phyloP scores from a whole-genome alignment of 1,140 invertebrate species.

The Drosophila virilis region DNA sequence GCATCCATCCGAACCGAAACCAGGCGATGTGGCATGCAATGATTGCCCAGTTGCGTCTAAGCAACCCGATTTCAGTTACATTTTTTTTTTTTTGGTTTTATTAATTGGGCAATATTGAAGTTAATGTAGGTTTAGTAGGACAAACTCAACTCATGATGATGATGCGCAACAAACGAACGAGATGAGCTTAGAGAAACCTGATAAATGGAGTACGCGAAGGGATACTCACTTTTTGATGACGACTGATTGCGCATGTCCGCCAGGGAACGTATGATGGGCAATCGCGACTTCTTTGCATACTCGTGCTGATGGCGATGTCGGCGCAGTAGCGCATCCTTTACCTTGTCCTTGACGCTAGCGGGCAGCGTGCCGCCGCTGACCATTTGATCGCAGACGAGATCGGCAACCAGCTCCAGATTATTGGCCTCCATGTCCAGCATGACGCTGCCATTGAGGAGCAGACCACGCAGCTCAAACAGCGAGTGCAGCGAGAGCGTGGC shows the following conservation, averaged over 20 bases:
- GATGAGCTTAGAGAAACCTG: conserved; percentile 55
- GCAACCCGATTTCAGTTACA: conserved; percentile 23
- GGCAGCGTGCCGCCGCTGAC: conserved; percentile 91
- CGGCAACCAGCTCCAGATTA: conserved; percentile 93
- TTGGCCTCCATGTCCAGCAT: conserved; percentile 95
- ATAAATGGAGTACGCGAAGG: neutral
- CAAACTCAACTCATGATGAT: conserved; percentile 46
- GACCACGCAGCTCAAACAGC: conserved; percentile 93
- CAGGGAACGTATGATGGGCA: conserved; percentile 97
- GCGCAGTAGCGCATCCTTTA: conserved; percentile 94
- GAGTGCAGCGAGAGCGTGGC: conserved; percentile 96
- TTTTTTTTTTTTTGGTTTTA: neutral
- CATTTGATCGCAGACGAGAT: conserved; percentile 96
- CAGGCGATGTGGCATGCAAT: conserved; percentile 64
- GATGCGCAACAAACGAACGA: conserved; percentile 60
- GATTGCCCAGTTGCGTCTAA: conserved; percentile 70
- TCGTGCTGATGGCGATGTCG: conserved; percentile 98
- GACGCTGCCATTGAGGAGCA: conserved; percentile 95
- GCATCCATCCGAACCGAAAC: conserved; percentile 65
- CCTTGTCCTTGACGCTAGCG: conserved; percentile 91
- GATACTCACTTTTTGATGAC: conserved; percentile 95
- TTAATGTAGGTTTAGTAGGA: conserved; percentile 65
- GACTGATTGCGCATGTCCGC: conserved; percentile 98
- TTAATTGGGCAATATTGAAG: conserved; percentile 30
- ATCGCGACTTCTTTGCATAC: conserved; percentile 90